Evolutionary conservation across 1,140 invertebrate genomes (phyloP).

Genomic region (Brachionus sp.): DNA sequence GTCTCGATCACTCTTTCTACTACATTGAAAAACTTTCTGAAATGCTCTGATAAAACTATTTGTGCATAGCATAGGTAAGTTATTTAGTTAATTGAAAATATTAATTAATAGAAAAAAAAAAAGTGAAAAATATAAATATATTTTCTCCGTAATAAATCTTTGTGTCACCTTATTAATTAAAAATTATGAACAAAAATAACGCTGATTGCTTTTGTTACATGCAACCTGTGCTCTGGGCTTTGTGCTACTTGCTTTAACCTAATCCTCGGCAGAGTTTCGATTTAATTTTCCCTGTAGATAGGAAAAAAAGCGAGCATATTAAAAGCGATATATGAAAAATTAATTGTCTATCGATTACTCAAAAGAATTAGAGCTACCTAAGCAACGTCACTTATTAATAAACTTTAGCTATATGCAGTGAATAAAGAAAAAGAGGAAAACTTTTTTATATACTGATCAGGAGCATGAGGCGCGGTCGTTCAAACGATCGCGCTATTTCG

Average conservation of each 20-base stretch:
- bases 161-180: neutral
- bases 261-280: conserved; percentile 2
- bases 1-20: too few species aligned
- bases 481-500: neutral
- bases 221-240: neutral
- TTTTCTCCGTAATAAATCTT: neutral
- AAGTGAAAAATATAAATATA: neutral
- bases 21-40: neutral
- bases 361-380: neutral
- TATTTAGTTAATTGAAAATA: conserved; percentile 32
- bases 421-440: neutral
- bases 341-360: conserved; percentile 24
- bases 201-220: neutral
- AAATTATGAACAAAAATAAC: neutral
- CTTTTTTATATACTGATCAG: neutral
- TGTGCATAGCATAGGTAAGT: neutral
- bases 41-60: neutral
- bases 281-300: conserved; percentile 27
- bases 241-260: neutral
- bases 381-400: neutral
- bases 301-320: neutral
- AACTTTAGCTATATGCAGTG: neutral
- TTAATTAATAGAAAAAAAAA: conserved; percentile 25
- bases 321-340: neutral
- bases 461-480: neutral